These are phyloP conservation scores for Bufo bufo DNA, from an alignment of 2,113 vertebrate genomes.

Conservation along the genomic window DNA sequence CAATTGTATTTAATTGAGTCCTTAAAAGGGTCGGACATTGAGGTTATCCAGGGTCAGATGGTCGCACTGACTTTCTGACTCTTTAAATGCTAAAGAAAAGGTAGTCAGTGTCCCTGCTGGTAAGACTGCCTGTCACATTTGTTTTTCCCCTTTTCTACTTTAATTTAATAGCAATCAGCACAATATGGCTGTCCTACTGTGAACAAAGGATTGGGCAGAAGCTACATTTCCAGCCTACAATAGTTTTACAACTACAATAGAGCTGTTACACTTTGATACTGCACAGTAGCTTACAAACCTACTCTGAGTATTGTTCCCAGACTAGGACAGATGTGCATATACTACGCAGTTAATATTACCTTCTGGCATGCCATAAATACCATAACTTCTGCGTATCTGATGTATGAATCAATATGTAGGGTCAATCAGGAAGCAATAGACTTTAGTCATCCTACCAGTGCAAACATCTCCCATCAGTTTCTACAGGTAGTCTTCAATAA, in stretches of 20 bases:
- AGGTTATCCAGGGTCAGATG: conserved; percentile 87
- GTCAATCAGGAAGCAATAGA: background rate
- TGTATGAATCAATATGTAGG: background rate
- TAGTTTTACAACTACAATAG: conserved; percentile 79
- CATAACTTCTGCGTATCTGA: background rate
- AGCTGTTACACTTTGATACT: conserved; percentile 71
- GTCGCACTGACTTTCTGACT: conserved; percentile 90
- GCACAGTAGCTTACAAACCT: conserved; percentile 73
- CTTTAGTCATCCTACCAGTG: background rate
- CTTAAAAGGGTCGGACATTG: conserved; percentile 77
- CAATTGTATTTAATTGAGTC: conserved; percentile 94
- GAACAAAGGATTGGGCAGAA: conserved; percentile 82
- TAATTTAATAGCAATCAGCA: conserved; percentile 91
- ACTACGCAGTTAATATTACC: conserved; percentile 61
- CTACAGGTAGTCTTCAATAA: background rate
- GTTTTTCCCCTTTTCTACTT: conserved; percentile 82
- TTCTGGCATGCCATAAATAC: conserved; percentile 59
- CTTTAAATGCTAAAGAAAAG: conserved; percentile 83
- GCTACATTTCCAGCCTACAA: conserved; percentile 78
- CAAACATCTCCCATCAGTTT: background rate
- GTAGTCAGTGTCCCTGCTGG: conserved; percentile 79
- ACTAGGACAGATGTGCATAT: conserved; percentile 69
- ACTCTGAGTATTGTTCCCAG: conserved; percentile 78
- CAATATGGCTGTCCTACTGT: conserved; percentile 86
- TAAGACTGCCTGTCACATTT: conserved; percentile 77